Base-by-base conservation (phyloP, 2,113 vertebrate species). In the Cheilinus undulatus region DNA sequence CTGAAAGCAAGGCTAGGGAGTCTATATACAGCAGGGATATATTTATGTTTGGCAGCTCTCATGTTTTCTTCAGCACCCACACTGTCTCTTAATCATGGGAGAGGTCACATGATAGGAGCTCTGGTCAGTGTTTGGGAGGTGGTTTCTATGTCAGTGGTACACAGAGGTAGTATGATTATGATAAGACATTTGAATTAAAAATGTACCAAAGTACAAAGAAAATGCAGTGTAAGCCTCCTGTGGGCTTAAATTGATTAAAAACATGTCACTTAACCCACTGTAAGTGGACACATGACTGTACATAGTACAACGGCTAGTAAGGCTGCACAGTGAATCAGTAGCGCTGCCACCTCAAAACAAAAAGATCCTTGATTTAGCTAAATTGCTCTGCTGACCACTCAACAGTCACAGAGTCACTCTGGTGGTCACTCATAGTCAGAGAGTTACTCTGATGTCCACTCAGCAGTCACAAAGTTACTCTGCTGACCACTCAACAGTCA, bases 11-110 rank as follows among this genome's bases (percentile, higher is more conserved):
- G 69, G 67, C 78, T 22, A 34, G 48, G 63, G 19, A 27, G 49
- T 74, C 78, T 88, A 87, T 81, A 86, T 86, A 68, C 69, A 82
- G 85, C 71, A 7, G 1, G 14, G 82, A 57, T 84, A 85, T 87
- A 84, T 87, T 87, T 85, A 71, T 72, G 59, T 72, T 69, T 75
- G 78, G 66, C 22, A 22, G 74, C 71, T 64, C 69, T 63, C 78
- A 28, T 83, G 76, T 70, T 80, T 73, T 72, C 61, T 69, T 79
- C 59, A 27, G 56, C 60, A 14, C 67, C 78, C 58, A 61, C 69
- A 57, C 76, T 27, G 36, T 20, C 66, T 58, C 75, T 76, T 48
- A 62, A 80, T 82, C 82, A 75, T 10, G 56, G 63, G 32, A 20
- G 78, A 86, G 69, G 78, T 79, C 70, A 54, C 64, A 48, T 20